phyloP scores from a whole-genome alignment of 2,888 invertebrate genomes.

The Hemistola chrysoprasaria region DNA sequence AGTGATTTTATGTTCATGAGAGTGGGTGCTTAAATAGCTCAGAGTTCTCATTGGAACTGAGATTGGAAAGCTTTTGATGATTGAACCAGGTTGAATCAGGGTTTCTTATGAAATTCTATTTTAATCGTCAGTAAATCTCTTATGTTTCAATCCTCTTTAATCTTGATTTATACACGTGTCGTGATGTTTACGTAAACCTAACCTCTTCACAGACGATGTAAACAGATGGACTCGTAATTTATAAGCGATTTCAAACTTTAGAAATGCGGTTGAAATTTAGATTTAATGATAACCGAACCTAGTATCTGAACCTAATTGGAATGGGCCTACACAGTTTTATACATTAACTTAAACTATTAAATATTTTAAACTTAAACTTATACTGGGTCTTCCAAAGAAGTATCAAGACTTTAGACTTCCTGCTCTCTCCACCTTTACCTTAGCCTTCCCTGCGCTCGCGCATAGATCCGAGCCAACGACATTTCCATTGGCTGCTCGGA shows the following conservation, averaged over 20 bases:
- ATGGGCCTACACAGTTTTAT: conserved; percentile 60
- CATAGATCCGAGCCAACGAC: conserved; percentile 49
- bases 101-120: conserved; percentile 35
- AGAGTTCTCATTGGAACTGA: conserved; percentile 14
- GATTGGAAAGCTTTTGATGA: conserved; percentile 22
- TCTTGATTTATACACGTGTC: conserved; percentile 46
- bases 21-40: conserved; percentile 34
- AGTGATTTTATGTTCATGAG: conserved; percentile 50
- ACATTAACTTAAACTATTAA: too few relatives aligned
- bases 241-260: conserved; percentile 32
- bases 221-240: conserved; percentile 23
- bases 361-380: too few relatives aligned
- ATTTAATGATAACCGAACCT: too few relatives aligned
- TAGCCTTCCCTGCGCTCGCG: too few relatives aligned
- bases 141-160: conserved; percentile 49
- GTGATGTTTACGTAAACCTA: conserved; percentile 39
- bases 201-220: conserved; percentile 8
- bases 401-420: too few relatives aligned
- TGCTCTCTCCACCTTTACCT: too few relatives aligned
- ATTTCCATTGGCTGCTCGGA: conserved; percentile 71
- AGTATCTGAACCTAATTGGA: conserved; percentile 53
- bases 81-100: conserved; percentile 17
- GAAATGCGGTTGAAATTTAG: conserved; percentile 36
- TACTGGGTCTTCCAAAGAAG: too few relatives aligned
- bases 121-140: conserved; percentile 39